Conservation (phyloP, 1,140 invertebrate species). For the Charaxes varanes region DNA sequence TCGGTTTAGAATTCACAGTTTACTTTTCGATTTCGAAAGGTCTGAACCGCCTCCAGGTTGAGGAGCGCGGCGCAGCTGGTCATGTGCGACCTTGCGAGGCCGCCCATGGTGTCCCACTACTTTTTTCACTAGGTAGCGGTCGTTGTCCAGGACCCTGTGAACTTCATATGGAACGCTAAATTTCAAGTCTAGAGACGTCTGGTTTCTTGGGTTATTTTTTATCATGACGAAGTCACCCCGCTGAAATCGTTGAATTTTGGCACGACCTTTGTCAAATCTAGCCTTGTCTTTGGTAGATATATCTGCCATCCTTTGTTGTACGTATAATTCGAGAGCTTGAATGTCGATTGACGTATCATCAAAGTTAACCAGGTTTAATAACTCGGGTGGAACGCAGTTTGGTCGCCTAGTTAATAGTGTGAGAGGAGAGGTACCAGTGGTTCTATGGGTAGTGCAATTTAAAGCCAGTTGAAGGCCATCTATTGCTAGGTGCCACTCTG, state of each 20-base stretch:
- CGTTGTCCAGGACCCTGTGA: constrained; percentile 17
- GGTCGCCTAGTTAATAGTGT: constrained; percentile 3
- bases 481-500: constrained; percentile 6
- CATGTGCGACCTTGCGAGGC: constrained; percentile 24
- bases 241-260: constrained; percentile 19
- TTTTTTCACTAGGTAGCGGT: constrained; percentile 23
- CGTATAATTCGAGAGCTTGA: constrained; percentile 4
- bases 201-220: constrained; percentile 25
- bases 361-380: constrained; percentile 15
- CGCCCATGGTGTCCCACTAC: constrained; percentile 18
- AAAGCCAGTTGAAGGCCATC: background rate
- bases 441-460: constrained; percentile 5
- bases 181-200: constrained; percentile 20
- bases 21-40: constrained; percentile 17
- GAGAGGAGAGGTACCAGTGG: background rate
- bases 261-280: constrained; percentile 14
- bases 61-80: constrained; percentile 23
- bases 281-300: constrained; percentile 8
- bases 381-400: constrained; percentile 19
- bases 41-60: constrained; percentile 16
- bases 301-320: constrained; percentile 9
- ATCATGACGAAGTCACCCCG: constrained; percentile 24
- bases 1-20: constrained; percentile 23
- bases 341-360: constrained; percentile 12
- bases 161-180: constrained; percentile 22